Evolutionary conservation across 2,888 invertebrate genomes (phyloP), one percentile per base, ranked within the genome.

Genomic region (Geotrupes spiniger): DNA sequence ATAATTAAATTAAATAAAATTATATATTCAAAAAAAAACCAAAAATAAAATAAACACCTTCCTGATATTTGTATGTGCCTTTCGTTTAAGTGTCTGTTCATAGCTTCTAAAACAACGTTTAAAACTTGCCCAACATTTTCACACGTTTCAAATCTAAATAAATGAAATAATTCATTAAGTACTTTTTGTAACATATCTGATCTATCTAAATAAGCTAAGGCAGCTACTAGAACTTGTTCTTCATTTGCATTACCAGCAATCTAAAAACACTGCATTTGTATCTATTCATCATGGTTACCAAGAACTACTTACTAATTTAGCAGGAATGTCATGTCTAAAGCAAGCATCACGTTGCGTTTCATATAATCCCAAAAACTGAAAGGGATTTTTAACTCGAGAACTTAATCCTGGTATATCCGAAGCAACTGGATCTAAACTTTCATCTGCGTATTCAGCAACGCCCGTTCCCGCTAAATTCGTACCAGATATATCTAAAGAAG

Each of bases 1-100:
- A 33, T 8, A 36, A 29, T 14, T 14, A 33, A 33, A 42, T 10
- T 17, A 21, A 26, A 10, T n/a, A 16, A n/a, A 33, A 10, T 3
- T 2, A 33, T 33, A 14, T 26, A 42, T n/a, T 36, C 3, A 21
- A 15, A 21, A 8, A 4, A 4, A 28, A 36, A 45, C 14, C 33
- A 14, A 16, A 9, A 39, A 49, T 49, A 39, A 51, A 48, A 39
- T n/a, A 52, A 61, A 58, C 73, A 89, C 90, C 89, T 89, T 71
- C 90, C 90, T 40, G 89, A 88, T 63, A 96, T 95, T 73, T 97
- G 96, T 62, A 98, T 90, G 63, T 92, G 89, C 66, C 89, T 89
- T 61, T 94, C 91, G 49, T 78, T 77, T 6, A 89, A 78, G 76
- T 97, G 92, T 60, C 85, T 80, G 60, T 88, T 87, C 94, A 98